These are phyloP conservation scores for Brachyhypopomus gauderio DNA, from an alignment of 2,113 vertebrate species.

Conservation along the genomic window DNA sequence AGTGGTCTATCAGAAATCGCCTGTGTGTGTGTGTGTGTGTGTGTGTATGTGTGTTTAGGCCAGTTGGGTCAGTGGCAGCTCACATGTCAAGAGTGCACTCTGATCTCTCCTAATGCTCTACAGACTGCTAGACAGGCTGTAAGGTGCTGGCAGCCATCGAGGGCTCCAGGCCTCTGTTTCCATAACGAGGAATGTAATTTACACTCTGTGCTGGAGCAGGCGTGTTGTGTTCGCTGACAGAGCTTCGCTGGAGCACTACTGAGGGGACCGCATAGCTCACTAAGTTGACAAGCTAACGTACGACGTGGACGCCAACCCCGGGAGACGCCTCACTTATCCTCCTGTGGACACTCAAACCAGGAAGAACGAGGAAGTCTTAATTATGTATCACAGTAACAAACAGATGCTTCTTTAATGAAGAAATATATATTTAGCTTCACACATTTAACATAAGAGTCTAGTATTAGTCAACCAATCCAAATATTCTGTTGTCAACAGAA, in stretches of 20 bases:
- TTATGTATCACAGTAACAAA: too few species aligned
- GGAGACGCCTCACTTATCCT: too few species aligned
- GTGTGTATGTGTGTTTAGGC: constrained; percentile 9
- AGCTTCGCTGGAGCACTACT: background rate
- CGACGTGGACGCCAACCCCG: background rate
- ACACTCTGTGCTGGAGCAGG: background rate
- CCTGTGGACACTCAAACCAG: too few species aligned
- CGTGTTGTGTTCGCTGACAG: background rate
- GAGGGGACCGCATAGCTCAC: background rate
- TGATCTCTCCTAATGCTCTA: constrained; percentile 15
- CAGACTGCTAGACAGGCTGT: background rate
- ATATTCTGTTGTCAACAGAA: too few species aligned
- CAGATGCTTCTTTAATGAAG: too few species aligned
- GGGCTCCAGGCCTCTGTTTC: constrained; percentile 15
- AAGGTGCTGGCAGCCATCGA: background rate
- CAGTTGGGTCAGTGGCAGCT: constrained; percentile 6
- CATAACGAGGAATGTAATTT: constrained; percentile 19
- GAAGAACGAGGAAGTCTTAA: too few species aligned
- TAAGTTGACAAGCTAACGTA: background rate
- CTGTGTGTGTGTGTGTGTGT: background rate
- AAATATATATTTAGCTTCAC: too few species aligned
- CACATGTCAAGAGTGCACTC: constrained; percentile 8
- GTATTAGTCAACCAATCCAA: too few species aligned
- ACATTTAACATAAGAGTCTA: too few species aligned
- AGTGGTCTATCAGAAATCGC: constrained; percentile 7